A percentile compares a stretch with the other conserved stretches of the same genome.
phyloP scores from a whole-genome alignment of 2,113 vertebrate species.

The Corydoras maculifer region DNA sequence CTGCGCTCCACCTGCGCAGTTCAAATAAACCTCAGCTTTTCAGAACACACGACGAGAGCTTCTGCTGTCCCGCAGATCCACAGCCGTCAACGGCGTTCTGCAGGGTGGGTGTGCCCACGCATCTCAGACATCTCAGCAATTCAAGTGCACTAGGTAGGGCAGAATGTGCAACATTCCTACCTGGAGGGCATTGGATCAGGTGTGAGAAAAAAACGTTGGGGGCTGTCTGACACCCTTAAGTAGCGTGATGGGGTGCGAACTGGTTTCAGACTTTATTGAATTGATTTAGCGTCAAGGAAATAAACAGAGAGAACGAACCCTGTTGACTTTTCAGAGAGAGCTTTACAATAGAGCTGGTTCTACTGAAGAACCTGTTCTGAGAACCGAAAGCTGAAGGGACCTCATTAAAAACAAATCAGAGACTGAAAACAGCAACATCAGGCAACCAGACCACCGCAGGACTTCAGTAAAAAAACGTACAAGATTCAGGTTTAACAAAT shows the following conservation, averaged over 20 bases:
- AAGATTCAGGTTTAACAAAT: too few species aligned
- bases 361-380: too few species aligned
- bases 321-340: too few species aligned
- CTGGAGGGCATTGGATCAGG: not conserved
- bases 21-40: slow-evolving; percentile 12
- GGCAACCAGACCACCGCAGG: too few species aligned
- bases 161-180: not conserved
- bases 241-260: not conserved
- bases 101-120: not conserved
- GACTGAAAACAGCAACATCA: too few species aligned
- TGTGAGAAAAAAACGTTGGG: not conserved
- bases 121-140: not conserved
- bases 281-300: not conserved
- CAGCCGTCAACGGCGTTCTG: not conserved
- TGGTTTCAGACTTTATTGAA: not conserved
- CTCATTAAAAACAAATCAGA: too few species aligned
- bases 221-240: not conserved
- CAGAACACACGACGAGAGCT: not conserved
- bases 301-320: too few species aligned
- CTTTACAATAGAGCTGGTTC: too few species aligned
- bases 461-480: too few species aligned
- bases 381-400: too few species aligned
- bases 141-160: not conserved
- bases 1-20: slow-evolving; percentile 3
- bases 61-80: not conserved